Percentiles rank a stretch among this genome's conserved stretches.
Evolutionary conservation across 2,888 invertebrate genomes (phyloP).

Genomic region (Nemurella pictetii): DNA sequence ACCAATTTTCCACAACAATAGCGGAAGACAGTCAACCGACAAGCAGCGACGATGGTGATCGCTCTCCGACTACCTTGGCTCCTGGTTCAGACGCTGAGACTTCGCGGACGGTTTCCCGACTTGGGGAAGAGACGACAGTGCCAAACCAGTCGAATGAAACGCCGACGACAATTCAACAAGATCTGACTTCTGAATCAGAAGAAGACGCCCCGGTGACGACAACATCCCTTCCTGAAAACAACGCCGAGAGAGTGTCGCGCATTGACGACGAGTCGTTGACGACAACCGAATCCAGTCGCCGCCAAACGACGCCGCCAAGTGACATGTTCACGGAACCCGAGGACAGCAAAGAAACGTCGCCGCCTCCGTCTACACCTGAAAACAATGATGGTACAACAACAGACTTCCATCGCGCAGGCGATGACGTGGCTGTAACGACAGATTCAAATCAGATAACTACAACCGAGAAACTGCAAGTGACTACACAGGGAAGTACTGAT

Average conservation of each 20-base stretch:
- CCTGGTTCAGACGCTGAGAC: not conserved
- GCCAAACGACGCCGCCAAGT: not conserved
- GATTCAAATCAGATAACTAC: not conserved
- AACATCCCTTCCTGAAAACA: no score
- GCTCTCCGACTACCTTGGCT: not conserved
- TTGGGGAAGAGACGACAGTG: slow-evolving; percentile 1
- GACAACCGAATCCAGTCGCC: not conserved
- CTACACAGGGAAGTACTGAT: not conserved
- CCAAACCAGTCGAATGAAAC: not conserved
- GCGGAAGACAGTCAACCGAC: no score
- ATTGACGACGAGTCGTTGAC: not conserved
- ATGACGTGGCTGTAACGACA: not conserved
- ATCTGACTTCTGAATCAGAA: not conserved
- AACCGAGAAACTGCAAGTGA: not conserved
- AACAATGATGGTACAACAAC: not conserved
- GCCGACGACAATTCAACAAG: not conserved
- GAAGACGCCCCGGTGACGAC: not conserved
- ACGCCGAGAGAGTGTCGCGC: no score
- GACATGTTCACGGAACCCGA: not conserved
- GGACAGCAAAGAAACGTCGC: not conserved
- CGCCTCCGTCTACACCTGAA: not conserved
- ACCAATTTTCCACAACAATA: no score
- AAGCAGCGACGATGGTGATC: no score
- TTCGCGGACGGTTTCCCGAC: not conserved
- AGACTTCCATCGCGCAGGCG: not conserved